Evolutionary conservation across 2,888 invertebrate genomes (phyloP).

Genomic region (Mycalesis mineus): DNA sequence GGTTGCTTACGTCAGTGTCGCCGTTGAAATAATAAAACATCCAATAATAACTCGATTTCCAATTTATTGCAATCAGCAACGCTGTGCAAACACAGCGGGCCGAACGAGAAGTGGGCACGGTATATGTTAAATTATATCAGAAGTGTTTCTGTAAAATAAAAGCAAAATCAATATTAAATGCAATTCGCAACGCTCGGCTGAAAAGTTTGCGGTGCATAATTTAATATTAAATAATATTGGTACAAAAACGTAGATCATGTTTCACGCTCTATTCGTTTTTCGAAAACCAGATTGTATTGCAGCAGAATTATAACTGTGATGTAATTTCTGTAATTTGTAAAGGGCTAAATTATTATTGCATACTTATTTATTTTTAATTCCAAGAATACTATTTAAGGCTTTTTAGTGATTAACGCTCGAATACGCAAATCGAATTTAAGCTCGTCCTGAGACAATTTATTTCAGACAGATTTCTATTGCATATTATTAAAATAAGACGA

Average conservation of each 20-base stretch:
- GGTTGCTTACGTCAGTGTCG: constrained; percentile 17
- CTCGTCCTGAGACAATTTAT: too few relatives aligned
- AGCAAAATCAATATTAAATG: constrained; percentile 21
- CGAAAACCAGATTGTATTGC: background rate
- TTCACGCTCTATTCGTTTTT: constrained; percentile 9
- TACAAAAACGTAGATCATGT: constrained; percentile 8
- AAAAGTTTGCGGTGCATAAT: constrained; percentile 12
- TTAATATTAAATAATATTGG: constrained; percentile 14
- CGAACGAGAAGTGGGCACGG: constrained; percentile 10
- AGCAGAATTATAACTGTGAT: background rate
- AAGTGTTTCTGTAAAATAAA: constrained; percentile 16
- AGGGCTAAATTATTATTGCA: too few relatives aligned
- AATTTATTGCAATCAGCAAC: constrained; percentile 32
- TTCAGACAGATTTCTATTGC: too few relatives aligned
- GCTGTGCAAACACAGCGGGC: constrained; percentile 20
- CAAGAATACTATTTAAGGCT: too few relatives aligned
- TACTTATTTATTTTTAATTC: too few relatives aligned
- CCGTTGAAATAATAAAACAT: constrained; percentile 25
- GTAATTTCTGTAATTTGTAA: background rate
- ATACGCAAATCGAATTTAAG: too few relatives aligned
- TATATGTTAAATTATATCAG: constrained; percentile 22
- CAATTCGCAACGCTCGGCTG: constrained; percentile 15
- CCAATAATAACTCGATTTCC: constrained; percentile 31
- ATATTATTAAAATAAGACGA: too few relatives aligned
- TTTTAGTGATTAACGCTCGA: too few relatives aligned